Conservation (phyloP, 2,888 invertebrate genomes). For the Buathra laborator region DNA sequence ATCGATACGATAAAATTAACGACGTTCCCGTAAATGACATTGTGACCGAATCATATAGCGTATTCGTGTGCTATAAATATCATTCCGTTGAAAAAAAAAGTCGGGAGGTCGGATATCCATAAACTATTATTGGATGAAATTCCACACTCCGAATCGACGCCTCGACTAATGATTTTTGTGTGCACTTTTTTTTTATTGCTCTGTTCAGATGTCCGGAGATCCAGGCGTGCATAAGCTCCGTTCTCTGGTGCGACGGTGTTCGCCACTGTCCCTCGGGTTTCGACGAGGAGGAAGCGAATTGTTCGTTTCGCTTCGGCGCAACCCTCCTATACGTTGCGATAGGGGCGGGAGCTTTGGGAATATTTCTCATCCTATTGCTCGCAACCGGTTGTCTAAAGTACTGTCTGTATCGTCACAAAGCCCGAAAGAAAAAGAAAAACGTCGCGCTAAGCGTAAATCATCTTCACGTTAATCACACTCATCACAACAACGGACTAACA, state of each 20-base stretch:
- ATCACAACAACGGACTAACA: constrained; percentile 87
- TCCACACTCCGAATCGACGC: not conserved
- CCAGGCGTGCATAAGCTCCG: constrained; percentile 92
- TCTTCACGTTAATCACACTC: constrained; percentile 87
- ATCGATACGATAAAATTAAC: constrained; percentile 16
- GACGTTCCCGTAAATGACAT: not conserved
- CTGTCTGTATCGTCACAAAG: constrained; percentile 86
- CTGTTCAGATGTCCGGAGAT: constrained; percentile 91
- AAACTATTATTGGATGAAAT: not conserved
- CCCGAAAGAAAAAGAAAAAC: constrained; percentile 86
- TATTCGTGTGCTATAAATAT: not conserved
- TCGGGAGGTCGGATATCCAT: not conserved
- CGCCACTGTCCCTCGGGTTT: constrained; percentile 93
- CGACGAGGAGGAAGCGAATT: constrained; percentile 92
- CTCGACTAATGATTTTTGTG: constrained; percentile 48
- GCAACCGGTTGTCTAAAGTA: constrained; percentile 88
- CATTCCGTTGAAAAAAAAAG: not conserved
- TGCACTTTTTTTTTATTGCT: constrained; percentile 46
- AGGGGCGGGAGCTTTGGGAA: constrained; percentile 88
- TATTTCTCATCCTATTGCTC: constrained; percentile 87
- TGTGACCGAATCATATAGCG: not conserved
- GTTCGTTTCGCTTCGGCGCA: constrained; percentile 89
- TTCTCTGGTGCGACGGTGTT: constrained; percentile 93
- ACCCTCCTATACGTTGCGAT: constrained; percentile 89
- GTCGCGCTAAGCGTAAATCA: constrained; percentile 87